Evolutionary conservation across 2,113 vertebrate genomes (phyloP).

Genomic region (Corythornis vintsioides): DNA sequence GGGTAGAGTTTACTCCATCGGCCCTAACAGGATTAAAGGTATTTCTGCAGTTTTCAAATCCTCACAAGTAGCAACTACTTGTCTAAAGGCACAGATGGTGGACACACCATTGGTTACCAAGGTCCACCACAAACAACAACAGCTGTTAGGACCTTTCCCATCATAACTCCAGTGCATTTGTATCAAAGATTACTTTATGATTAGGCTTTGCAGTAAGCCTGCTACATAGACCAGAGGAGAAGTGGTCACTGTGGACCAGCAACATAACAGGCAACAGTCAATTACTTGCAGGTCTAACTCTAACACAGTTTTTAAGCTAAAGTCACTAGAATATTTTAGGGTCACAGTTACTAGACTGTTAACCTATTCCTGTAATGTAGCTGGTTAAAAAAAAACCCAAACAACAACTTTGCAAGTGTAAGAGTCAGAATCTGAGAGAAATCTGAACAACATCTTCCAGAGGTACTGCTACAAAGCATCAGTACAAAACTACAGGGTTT

Average conservation of each 20-base stretch:
- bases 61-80: background rate
- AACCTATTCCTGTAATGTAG: background rate
- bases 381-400: background rate
- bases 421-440: background rate
- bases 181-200: background rate
- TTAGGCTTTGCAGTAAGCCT: background rate
- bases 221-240: background rate
- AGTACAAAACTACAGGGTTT: background rate
- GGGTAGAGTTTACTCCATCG: background rate
- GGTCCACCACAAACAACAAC: background rate
- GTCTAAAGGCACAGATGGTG: background rate
- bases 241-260: slow-evolving; percentile 3
- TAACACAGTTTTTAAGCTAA: background rate
- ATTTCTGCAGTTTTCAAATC: background rate
- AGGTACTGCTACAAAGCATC: background rate
- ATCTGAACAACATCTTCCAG: background rate
- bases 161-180: background rate
- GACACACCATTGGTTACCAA: background rate
- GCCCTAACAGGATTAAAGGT: slow-evolving; percentile 42
- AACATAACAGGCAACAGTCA: background rate
- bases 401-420: background rate
- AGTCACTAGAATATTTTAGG: background rate
- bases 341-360: background rate
- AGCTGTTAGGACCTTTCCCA: background rate
- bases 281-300: background rate